A percentile compares a stretch with the other conserved stretches of the same genome.
Conservation (phyloP, 2,888 invertebrate species). For the Cerceris ruficornis region DNA sequence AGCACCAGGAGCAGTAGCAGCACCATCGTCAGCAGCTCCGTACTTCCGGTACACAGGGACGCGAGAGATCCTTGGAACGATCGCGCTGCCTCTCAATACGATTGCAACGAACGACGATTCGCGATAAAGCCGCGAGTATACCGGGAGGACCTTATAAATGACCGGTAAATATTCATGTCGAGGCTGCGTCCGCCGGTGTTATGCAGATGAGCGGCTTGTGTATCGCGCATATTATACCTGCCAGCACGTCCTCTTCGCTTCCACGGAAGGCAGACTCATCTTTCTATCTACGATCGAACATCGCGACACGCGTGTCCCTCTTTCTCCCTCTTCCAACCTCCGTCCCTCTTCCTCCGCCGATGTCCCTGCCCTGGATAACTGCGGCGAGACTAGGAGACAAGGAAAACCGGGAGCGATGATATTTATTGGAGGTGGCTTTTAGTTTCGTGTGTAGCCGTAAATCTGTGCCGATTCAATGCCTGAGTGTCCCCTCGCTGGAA, state of each 20-base stretch:
- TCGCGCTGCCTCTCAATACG: conserved; percentile 25
- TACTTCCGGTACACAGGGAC: conserved; percentile 49
- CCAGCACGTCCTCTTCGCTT: conserved; percentile 51
- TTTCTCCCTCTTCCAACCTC: conserved; percentile 28
- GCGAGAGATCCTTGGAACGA: conserved; percentile 44
- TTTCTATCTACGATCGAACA: conserved; percentile 68
- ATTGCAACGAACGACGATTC: conserved; percentile 34
- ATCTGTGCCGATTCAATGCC: no score
- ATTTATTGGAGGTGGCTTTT: no score
- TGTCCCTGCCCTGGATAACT: conserved; percentile 2
- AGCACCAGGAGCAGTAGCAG: not conserved
- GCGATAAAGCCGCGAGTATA: conserved; percentile 49
- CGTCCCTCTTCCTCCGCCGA: not conserved
- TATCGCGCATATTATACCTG: conserved; percentile 52
- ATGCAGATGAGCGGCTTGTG: conserved; percentile 68
- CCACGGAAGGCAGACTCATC: conserved; percentile 66
- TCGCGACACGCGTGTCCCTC: conserved; percentile 56
- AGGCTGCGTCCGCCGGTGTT: conserved; percentile 71
- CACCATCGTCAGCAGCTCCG: not conserved
- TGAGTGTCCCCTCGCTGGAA: no score
- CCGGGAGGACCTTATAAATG: conserved; percentile 66
- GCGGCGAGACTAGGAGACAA: not conserved
- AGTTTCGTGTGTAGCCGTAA: no score
- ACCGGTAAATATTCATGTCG: conserved; percentile 75
- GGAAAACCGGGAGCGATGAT: not conserved